Base-by-base conservation (phyloP, 2,888 invertebrate genomes). In the Cinara cedri region DNA sequence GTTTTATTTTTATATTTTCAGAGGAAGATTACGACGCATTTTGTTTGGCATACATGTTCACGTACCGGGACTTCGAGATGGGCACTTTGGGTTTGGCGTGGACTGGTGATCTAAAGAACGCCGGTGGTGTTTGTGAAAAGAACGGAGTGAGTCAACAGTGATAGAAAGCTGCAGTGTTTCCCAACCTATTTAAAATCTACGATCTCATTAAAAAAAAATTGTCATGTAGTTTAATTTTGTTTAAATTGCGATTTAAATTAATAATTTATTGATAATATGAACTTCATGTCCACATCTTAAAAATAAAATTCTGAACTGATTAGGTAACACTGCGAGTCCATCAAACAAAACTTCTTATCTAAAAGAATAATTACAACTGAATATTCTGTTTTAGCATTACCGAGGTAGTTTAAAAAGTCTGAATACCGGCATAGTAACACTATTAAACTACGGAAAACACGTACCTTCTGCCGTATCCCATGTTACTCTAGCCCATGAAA, bases 381-480 rank as follows among this genome's bases (percentile, higher is more conserved):
- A 57, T 74, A 21, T 42, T 51, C 70, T 70, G 49, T 66, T 78
- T 55, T 57, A 81, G 82, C 96, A 96, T 87, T 97, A 97, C 87
- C 91, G 96, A 70, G 96, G 96, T 83, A 94, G 95, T 84, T 90
- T 94, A 88, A 94, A 95, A 88, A 96, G 96, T 82, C 88, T 99
- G 83, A 99, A 99, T 88, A 98, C 98, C 1, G 98, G 98, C 81
- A 97, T 99, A 84, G 97, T 99, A 81, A 98, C 98, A 44, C 88
- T 98, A 82, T 88, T 98, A 82, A 99, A 99, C 88, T 99, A 98
- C 88, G 97, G 97, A 81, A 96, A 96, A 87, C 94, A 96, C 87
- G 98, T 98, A 82, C 97, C 98, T 81, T 95, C 97, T n/a, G 95
- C 97, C 74, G 98, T 99, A 63, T 97, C 97, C 14, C 97, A 98